Evolutionary conservation across 1,140 invertebrate genomes (phyloP).

Genomic region (Agraylea sexmaculata): DNA sequence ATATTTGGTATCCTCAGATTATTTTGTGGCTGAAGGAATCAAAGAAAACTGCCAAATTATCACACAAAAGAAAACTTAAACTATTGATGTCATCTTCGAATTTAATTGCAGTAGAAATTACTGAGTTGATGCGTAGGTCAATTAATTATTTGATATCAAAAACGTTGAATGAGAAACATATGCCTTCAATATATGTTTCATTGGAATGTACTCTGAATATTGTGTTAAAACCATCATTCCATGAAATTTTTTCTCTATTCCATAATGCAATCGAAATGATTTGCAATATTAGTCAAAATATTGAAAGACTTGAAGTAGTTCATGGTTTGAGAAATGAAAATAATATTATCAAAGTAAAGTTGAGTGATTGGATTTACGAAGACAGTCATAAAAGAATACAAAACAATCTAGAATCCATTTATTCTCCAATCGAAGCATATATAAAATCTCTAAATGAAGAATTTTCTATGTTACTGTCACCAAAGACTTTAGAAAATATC

Average conservation of each 20-base stretch:
- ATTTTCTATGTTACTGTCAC: slow-evolving; percentile 33
- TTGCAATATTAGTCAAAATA: slow-evolving; percentile 33
- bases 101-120: slow-evolving; percentile 38
- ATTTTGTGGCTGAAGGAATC: slow-evolving; percentile 35
- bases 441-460: slow-evolving; percentile 27
- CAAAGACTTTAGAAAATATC: slow-evolving; percentile 26
- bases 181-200: slow-evolving; percentile 31
- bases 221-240: slow-evolving; percentile 33
- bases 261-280: slow-evolving; percentile 35
- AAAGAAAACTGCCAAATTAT: slow-evolving; percentile 30
- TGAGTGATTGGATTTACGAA: slow-evolving; percentile 33
- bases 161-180: slow-evolving; percentile 27
- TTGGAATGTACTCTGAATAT: slow-evolving; percentile 39
- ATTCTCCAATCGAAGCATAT: slow-evolving; percentile 29
- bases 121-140: slow-evolving; percentile 37
- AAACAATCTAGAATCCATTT: slow-evolving; percentile 29
- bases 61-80: slow-evolving; percentile 26
- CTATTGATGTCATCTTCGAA: slow-evolving; percentile 34
- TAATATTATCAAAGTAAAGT: slow-evolving; percentile 31
- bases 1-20: slow-evolving; percentile 35
- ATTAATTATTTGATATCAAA: slow-evolving; percentile 32
- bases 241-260: slow-evolving; percentile 33
- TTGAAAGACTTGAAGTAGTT: slow-evolving; percentile 39
- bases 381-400: slow-evolving; percentile 32
- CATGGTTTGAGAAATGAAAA: slow-evolving; percentile 29